Evolutionary conservation across 1,140 invertebrate species (phyloP), one percentile per base, ranked within the genome.

Genomic region (Epicauta chinensis): DNA sequence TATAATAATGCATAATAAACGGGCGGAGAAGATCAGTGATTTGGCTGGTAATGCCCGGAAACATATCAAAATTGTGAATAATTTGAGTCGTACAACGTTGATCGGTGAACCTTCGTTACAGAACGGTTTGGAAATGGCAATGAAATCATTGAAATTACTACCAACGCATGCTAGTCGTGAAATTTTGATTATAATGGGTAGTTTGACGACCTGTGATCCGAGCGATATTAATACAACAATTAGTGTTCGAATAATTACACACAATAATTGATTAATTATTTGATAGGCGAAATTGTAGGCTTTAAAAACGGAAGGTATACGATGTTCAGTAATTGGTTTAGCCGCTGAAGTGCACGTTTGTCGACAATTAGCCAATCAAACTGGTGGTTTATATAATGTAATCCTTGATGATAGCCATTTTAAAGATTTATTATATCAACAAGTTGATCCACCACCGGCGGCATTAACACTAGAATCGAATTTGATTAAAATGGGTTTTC

Each of bases 201-300:
- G 92, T 64, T 76, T 98, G 16, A 97, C 95, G 1, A 95, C 93
- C 1, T 97, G 95, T 75, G 96, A 99, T 76, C 96, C 96, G 14
- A 83, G 88, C 15, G 91, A 98, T 66, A 96, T 98, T 16, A 84
- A 81, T 58, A 76, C 78, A 47, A 97, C 93, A 5, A 87, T 97
- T 65, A 77, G 89, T 72, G 88, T 90, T n/a, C n/a, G n/a, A n/a
- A n/a, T n/a, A n/a, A n/a, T n/a, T n/a, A n/a, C n/a, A n/a, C n/a
- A n/a, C n/a, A n/a, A n/a, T 30, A 49, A 13, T 30, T 30, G 11
- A 15, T 40, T 10, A 49, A 15, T 39, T 10, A 39, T 10, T n/a
- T 40, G n/a, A 30, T n/a, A 13, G n/a, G n/a, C n/a, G n/a, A 29
- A 15, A 15, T 35, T 57, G 16, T 44, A 88, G 80, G 71, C 65